Evolutionary conservation across 2,888 invertebrate species (phyloP).

Genomic region (Sepioteuthis lessoniana): DNA sequence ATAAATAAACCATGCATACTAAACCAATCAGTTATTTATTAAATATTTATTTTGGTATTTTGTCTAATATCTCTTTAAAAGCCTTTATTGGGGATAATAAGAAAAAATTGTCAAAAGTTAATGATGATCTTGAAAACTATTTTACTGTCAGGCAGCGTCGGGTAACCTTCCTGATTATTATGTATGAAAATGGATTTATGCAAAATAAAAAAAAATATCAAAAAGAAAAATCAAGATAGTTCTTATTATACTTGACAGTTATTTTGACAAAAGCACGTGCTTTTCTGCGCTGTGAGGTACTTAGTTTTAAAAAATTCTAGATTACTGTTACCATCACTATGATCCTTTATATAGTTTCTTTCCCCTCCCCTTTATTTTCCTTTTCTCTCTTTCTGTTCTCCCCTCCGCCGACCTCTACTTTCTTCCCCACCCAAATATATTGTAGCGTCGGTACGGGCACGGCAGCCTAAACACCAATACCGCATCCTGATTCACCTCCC

Average conservation of each 20-base stretch:
- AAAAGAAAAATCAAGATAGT: background rate
- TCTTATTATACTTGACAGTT: background rate
- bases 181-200: background rate
- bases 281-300: background rate
- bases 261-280: background rate
- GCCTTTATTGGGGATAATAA: too few relatives aligned
- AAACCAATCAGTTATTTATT: too few relatives aligned
- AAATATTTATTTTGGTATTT: too few relatives aligned
- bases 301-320: background rate
- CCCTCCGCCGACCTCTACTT: background rate
- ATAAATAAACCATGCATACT: too few relatives aligned
- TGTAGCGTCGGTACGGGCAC: background rate
- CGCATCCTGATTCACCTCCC: background rate
- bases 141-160: too few relatives aligned
- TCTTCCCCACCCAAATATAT: conserved; percentile 14
- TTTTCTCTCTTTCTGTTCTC: background rate
- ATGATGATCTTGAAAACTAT: too few relatives aligned
- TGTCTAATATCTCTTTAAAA: too few relatives aligned
- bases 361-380: background rate
- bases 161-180: background rate
- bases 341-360: background rate
- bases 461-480: conserved; percentile 33
- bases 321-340: background rate
- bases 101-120: too few relatives aligned
- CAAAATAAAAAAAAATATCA: background rate